Evolutionary conservation across 2,888 invertebrate species (phyloP).

Genomic region (Tenthredo mesomela): DNA sequence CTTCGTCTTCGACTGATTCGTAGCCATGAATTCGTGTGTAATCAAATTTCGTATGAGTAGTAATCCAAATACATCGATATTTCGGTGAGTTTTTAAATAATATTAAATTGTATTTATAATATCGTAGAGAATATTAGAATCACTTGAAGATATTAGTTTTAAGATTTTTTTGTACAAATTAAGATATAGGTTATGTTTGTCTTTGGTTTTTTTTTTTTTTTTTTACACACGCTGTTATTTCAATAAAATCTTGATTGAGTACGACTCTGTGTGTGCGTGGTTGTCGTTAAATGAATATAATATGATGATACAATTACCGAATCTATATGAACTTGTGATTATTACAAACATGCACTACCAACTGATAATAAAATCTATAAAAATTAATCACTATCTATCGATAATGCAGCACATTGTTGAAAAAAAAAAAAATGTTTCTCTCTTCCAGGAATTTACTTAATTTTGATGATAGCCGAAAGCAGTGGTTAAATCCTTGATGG

Average conservation of each 20-base stretch:
- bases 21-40: not conserved
- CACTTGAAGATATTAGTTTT: not conserved
- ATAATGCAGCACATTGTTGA: not conserved
- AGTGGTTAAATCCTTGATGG: not conserved
- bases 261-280: not conserved
- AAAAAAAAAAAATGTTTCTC: not conserved
- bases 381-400: not conserved
- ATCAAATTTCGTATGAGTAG: not conserved
- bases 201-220: not conserved
- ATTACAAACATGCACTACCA: conserved; percentile 52
- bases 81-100: not conserved
- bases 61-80: not conserved
- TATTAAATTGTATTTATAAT: conserved; percentile 10
- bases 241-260: not conserved
- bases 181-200: not conserved
- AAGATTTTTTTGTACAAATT: not conserved
- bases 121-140: not conserved
- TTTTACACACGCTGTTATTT: not conserved
- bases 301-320: conserved; percentile 42
- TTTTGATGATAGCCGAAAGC: not conserved
- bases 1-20: no score
- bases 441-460: not conserved
- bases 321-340: conserved; percentile 50
- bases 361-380: not conserved
- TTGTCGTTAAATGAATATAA: not conserved